Evolutionary conservation across 2,888 invertebrate genomes (phyloP).

Genomic region (Pachycephus smyrnensis): DNA sequence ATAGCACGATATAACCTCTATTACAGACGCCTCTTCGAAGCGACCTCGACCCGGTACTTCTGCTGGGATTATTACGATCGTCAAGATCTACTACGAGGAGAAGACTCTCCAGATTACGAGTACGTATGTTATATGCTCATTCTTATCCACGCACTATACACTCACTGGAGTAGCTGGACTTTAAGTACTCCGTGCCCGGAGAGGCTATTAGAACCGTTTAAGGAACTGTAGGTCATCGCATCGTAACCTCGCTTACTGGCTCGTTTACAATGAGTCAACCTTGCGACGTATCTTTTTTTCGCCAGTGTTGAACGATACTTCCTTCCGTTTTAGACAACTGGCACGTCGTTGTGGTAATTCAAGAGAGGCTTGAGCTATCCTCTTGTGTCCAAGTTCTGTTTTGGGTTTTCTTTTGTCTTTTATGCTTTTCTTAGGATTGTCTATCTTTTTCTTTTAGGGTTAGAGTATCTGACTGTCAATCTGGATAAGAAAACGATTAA

Average conservation of each 20-base stretch:
- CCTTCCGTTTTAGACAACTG: background rate
- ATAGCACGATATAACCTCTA: background rate
- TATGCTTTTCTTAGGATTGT: too few species aligned
- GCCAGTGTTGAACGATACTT: background rate
- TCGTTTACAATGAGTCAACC: background rate
- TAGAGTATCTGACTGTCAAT: too few species aligned
- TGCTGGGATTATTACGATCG: background rate
- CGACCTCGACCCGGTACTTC: background rate
- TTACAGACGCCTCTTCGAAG: background rate
- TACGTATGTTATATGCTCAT: background rate
- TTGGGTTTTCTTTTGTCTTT: too few species aligned
- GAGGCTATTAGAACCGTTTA: conserved; percentile 3
- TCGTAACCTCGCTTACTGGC: background rate
- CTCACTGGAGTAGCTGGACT: background rate
- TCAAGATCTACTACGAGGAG: background rate
- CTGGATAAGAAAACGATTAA: too few species aligned
- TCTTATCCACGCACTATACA: background rate
- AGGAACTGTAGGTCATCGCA: conserved; percentile 1
- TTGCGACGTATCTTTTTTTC: background rate
- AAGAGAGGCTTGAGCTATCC: too few species aligned
- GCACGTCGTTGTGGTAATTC: too few species aligned
- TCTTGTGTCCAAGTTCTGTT: too few species aligned
- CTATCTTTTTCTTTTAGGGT: too few species aligned
- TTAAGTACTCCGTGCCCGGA: background rate
- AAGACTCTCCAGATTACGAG: background rate